Percentiles rank a stretch among this genome's conserved stretches.
Evolutionary conservation across 2,888 invertebrate species (phyloP).

Genomic region (Epistrophe grossulariae): DNA sequence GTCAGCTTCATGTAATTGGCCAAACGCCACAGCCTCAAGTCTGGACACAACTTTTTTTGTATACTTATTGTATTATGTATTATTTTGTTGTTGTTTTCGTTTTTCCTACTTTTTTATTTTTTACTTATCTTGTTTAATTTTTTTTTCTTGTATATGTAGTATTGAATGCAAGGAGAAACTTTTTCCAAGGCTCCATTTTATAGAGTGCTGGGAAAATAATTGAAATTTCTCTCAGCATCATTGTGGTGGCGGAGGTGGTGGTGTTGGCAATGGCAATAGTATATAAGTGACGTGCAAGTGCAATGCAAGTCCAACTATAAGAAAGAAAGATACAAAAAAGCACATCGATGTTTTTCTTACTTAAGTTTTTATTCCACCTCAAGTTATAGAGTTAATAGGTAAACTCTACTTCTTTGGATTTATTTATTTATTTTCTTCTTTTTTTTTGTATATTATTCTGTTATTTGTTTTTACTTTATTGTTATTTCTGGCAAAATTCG

Average conservation of each 20-base stretch:
- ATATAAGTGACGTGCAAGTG: background rate
- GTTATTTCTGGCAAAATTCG: background rate
- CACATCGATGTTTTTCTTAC: slow-evolving; percentile 27
- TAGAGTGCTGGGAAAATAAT: slow-evolving; percentile 74
- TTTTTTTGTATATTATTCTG: slow-evolving; percentile 17
- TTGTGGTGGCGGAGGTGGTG: background rate
- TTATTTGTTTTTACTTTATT: background rate
- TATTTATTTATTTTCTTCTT: slow-evolving; percentile 6
- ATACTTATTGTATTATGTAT: slow-evolving; percentile 23
- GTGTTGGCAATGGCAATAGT: slow-evolving; percentile 4
- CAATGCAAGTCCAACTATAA: background rate
- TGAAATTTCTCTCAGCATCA: slow-evolving; percentile 60
- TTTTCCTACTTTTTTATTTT: background rate
- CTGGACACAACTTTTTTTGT: slow-evolving; percentile 46
- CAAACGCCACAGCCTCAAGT: slow-evolving; percentile 30
- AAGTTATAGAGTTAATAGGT: slow-evolving; percentile 44
- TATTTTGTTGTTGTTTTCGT: slow-evolving; percentile 11
- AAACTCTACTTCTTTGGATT: slow-evolving; percentile 5
- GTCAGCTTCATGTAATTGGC: slow-evolving; percentile 51
- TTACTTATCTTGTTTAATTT: slow-evolving; percentile 38
- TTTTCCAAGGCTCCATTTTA: slow-evolving; percentile 62
- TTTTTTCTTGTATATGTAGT: slow-evolving; percentile 28
- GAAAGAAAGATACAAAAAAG: slow-evolving; percentile 10
- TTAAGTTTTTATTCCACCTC: slow-evolving; percentile 33
- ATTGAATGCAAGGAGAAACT: slow-evolving; percentile 63